A percentile compares a stretch with the other conserved stretches of the same genome.
phyloP scores from a whole-genome alignment of 1,140 invertebrate genomes.

The Euwallacea fornicatus region DNA sequence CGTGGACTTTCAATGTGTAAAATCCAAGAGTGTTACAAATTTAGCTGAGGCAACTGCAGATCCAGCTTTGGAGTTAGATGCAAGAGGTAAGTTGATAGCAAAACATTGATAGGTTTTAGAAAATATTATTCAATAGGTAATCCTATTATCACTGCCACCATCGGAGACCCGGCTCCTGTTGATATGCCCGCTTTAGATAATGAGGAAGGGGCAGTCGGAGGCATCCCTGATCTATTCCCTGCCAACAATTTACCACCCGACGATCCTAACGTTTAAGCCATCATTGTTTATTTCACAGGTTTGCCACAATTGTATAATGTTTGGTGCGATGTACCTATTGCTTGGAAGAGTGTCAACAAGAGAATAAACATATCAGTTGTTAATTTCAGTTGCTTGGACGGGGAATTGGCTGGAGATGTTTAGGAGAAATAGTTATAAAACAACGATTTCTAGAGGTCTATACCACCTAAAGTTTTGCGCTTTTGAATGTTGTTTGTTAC shows the following conservation, averaged over 20 bases:
- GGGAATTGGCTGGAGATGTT: too few species aligned
- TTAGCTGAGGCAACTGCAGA: slow-evolving; percentile 90
- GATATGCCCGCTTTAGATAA: slow-evolving; percentile 45
- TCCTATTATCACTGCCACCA: slow-evolving; percentile 42
- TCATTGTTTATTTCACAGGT: too few species aligned
- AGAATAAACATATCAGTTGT: too few species aligned
- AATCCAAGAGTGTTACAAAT: slow-evolving; percentile 93
- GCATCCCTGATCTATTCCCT: slow-evolving; percentile 44
- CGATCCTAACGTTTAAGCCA: slow-evolving; percentile 39
- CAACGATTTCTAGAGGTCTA: too few species aligned
- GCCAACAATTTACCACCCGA: slow-evolving; percentile 40
- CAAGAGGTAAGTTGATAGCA: slow-evolving; percentile 56
- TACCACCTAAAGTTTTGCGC: too few species aligned
- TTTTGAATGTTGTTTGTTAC: too few species aligned
- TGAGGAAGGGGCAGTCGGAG: slow-evolving; percentile 55
- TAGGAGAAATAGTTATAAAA: too few species aligned
- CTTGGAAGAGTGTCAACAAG: too few species aligned
- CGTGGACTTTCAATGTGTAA: slow-evolving; percentile 97
- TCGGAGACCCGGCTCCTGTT: slow-evolving; percentile 37
- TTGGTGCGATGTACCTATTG: too few species aligned
- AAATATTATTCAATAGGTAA: slow-evolving; percentile 27
- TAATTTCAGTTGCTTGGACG: too few species aligned
- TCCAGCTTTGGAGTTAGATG: slow-evolving; percentile 69
- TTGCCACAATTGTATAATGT: too few species aligned
- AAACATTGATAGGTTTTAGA: background rate